A percentile compares a stretch with the other conserved stretches of the same genome.
These are phyloP conservation scores for Coelinius sp. DNA, from an alignment of 2,888 invertebrate genomes.

Conservation along the genomic window DNA sequence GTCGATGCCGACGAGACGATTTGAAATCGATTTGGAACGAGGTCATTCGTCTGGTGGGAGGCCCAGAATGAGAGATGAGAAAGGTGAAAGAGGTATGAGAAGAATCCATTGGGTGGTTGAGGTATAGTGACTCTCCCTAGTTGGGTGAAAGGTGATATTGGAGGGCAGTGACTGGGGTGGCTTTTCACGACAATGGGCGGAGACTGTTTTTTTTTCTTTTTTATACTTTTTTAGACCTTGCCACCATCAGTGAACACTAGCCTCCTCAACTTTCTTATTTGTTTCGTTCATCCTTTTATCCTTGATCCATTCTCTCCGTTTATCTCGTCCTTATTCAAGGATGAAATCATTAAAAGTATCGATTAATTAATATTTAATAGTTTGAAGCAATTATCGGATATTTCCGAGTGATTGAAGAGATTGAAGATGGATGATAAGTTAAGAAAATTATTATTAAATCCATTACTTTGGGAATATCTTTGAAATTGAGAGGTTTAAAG, in stretches of 20 bases:
- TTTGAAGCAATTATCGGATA: not conserved
- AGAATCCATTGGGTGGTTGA: constrained; percentile 3
- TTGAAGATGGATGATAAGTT: not conserved
- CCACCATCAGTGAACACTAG: not conserved
- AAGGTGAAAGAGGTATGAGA: constrained; percentile 39
- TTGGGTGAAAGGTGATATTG: not conserved
- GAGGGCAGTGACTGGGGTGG: not conserved
- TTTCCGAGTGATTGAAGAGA: not conserved
- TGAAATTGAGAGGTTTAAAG: too few relatives aligned
- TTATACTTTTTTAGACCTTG: not conserved
- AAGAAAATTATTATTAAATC: too few relatives aligned
- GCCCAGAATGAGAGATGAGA: constrained; percentile 14
- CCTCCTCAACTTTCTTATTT: constrained; percentile 7
- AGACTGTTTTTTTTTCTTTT: not conserved
- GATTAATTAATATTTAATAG: not conserved
- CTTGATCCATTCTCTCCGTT: not conserved
- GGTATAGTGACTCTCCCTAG: not conserved
- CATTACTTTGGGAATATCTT: too few relatives aligned
- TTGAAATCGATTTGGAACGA: constrained; percentile 66
- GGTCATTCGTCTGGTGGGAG: constrained; percentile 55
- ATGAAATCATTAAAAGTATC: not conserved
- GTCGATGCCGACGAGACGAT: constrained; percentile 57
- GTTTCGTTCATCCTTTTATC: constrained; percentile 13
- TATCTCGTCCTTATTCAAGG: not conserved
- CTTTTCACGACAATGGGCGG: constrained; percentile 17